Evolutionary conservation across 2,888 invertebrate species (phyloP), one percentile per base, ranked within the genome.

Genomic region (Sialis fuliginosa): DNA sequence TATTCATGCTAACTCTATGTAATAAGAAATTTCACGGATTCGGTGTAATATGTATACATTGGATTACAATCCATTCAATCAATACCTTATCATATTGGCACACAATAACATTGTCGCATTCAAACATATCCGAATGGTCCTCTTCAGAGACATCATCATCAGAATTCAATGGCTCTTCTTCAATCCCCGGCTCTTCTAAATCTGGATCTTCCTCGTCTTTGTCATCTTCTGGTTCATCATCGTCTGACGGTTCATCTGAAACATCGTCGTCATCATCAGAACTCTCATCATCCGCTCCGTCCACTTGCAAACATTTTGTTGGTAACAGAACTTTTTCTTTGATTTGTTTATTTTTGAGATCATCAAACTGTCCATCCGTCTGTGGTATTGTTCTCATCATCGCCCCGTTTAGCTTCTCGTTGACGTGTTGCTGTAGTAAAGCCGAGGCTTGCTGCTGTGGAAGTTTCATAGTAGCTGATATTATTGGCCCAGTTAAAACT

Each of bases 41-140:
- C n/a, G n/a, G n/a, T n/a, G n/a, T n/a, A n/a, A n/a, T n/a, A n/a
- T n/a, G n/a, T n/a, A n/a, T n/a, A n/a, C n/a, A n/a, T n/a, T n/a
- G n/a, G n/a, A n/a, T 35, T 9, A 35, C 32, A 33, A 47, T 32
- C 33, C 35, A 46, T 39, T 33, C 44, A 39, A 46, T 33, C 54
- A 52, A 54, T 63, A 88, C 89, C 76, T 98, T 98, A 69, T 98
- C 98, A 69, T 97, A 98, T 67, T 98, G 98, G 66, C 98, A 99
- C 49, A 98, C 97, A 51, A 99, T 92, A 48, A 98, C 96, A 72
- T 98, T 97, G 57, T 98, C 97, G 39, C 97, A 95, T 58, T 98
- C 97, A 70, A 97, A 98, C 62, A 97, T 75, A 64, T 96, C 95
- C 51, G 82, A 75, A 0, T 90, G 84, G 61, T 93, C 89, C 59